Evolutionary conservation across 1,140 invertebrate species (phyloP).

Genomic region (Bombyx mori): DNA sequence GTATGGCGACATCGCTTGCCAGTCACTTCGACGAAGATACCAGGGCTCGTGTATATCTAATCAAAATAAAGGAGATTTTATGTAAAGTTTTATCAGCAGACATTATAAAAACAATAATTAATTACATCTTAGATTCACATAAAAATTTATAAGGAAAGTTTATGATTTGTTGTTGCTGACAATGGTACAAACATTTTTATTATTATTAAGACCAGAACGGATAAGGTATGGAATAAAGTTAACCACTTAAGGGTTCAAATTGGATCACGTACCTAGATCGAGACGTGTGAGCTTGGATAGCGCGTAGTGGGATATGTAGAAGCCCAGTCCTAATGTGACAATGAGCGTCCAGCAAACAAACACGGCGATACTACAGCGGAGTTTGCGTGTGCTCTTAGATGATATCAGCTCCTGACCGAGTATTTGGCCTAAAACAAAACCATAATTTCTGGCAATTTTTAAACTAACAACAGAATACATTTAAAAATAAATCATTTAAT

Average conservation of each 20-base stretch:
- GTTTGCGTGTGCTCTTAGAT: slow-evolving; percentile 26
- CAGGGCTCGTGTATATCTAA: slow-evolving; percentile 50
- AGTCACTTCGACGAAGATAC: slow-evolving; percentile 52
- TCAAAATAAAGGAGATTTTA: slow-evolving; percentile 20
- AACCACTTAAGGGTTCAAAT: too few relatives aligned
- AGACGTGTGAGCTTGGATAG: slow-evolving; percentile 25
- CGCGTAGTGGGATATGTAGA: slow-evolving; percentile 39
- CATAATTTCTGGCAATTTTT: not conserved
- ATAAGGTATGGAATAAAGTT: too few relatives aligned
- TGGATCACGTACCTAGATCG: slow-evolving; percentile 43
- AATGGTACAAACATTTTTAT: too few relatives aligned
- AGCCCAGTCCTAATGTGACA: slow-evolving; percentile 35
- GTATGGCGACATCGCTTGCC: slow-evolving; percentile 45
- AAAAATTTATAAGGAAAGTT: too few relatives aligned
- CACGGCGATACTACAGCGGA: slow-evolving; percentile 54
- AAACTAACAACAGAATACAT: too few relatives aligned
- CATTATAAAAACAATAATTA: too few relatives aligned
- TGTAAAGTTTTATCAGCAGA: too few relatives aligned
- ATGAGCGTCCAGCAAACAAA: slow-evolving; percentile 54
- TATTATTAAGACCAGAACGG: too few relatives aligned
- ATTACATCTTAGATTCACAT: too few relatives aligned
- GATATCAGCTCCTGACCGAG: slow-evolving; percentile 54
- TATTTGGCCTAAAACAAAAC: slow-evolving; percentile 51
- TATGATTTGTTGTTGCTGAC: too few relatives aligned
- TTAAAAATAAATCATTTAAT: too few relatives aligned